Base-by-base conservation (phyloP, 2,113 vertebrate species). In the Antechinus stuartii region DNA sequence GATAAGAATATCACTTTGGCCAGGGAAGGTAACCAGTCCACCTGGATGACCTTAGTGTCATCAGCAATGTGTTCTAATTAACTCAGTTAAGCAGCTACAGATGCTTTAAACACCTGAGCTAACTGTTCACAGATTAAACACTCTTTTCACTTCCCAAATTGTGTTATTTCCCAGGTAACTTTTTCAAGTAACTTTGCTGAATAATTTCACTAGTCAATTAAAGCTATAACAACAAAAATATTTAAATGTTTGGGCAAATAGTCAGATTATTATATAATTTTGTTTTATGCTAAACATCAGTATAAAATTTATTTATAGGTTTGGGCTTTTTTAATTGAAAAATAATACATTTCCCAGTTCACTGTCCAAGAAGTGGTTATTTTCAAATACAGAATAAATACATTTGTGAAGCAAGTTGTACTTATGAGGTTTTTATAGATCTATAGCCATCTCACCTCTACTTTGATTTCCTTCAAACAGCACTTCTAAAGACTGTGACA, bases 1-100 rank as follows among this genome's bases (percentile, higher is more conserved):
- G 52, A 3, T 2, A 91, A 42, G 90, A 95, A 30, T 23, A 50
- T 4, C 50, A 35, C 68, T 89, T 53, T 35, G 90, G 54, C n/a
- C 92, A 97, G 92, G 30, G 16, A 95, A 97, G 54, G 57, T 84
- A 54, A 91, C 57, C 57, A 68, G 46, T 90, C 52, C 50, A 47
- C 35, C 8, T 53, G 54, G n/a, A 53, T 76, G 96, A 96, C 95
- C 95, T 91, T 93, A 52, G 47, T 92, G 47, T 90, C 90, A 23
- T 53, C 1, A 0, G 57, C 46, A 49, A 52, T 56, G 49, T 8
- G 27, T 52, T 93, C n/a, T 96, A 93, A 93, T 97, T 94, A 96
- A 92, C 93, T 94, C 91, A 94, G 49, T 90, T 93, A 95, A 97
- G 76, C 24, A 95, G 76, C 61, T 91, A 84, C 92, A 94, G 95